Percentiles rank a stretch among this genome's conserved stretches.
These are phyloP conservation scores for Clitarchus hookeri DNA, from an alignment of 2,888 invertebrate species.

Conservation along the genomic window DNA sequence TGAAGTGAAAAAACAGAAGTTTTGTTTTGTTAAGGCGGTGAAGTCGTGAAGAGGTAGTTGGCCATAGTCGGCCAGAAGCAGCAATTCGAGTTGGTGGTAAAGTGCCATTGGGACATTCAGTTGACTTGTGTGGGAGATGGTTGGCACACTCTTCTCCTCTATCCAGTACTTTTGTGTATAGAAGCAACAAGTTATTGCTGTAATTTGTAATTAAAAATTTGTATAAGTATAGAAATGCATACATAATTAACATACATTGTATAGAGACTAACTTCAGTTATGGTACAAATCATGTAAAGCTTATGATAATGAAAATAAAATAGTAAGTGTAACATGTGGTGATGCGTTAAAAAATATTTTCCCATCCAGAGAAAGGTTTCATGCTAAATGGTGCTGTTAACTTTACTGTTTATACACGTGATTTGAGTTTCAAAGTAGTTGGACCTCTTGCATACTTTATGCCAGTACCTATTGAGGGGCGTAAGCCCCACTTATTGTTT, in stretches of 20 bases:
- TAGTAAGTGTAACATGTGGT: background rate
- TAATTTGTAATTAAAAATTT: background rate
- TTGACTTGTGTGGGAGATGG: background rate
- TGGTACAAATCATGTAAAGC: conserved; percentile 9
- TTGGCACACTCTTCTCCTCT: background rate
- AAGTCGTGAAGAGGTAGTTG: background rate
- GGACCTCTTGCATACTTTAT: too few relatives aligned
- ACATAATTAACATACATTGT: background rate
- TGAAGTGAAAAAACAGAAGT: background rate
- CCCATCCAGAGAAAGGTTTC: background rate
- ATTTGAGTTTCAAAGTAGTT: too few relatives aligned
- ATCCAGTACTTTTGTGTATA: background rate
- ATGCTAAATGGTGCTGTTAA: background rate
- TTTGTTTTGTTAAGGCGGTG: background rate
- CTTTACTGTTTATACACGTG: too few relatives aligned
- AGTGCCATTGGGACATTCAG: background rate
- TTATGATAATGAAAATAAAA: background rate
- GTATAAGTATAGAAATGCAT: background rate
- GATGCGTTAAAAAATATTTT: too few relatives aligned
- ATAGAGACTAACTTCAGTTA: conserved; percentile 14
- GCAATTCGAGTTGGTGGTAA: conserved; percentile 8
- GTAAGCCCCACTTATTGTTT: too few relatives aligned
- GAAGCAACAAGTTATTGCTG: background rate
- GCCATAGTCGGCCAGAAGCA: background rate
- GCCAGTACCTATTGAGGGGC: too few relatives aligned